These are phyloP conservation scores for Enteromius afrohamiltoni DNA, from an alignment of 2,797 vertebrate genomes.

Conservation along the genomic window DNA sequence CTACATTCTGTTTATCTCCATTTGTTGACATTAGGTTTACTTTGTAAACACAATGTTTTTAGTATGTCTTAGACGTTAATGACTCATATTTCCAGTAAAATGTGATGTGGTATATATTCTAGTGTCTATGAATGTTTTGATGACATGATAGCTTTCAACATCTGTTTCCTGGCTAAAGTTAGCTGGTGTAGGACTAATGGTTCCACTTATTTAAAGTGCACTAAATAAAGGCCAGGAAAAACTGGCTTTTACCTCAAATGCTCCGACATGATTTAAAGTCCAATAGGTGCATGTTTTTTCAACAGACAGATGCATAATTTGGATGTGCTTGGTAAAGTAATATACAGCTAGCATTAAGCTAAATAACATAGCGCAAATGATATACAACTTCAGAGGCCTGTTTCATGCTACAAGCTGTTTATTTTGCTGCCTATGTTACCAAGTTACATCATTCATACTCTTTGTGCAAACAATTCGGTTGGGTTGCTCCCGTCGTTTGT, in stretches of 20 bases:
- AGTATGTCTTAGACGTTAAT: conserved; percentile 16
- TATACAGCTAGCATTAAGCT: conserved; percentile 8
- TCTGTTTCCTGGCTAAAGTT: conserved; percentile 25
- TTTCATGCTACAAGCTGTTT: neutral
- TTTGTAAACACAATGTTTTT: conserved; percentile 25
- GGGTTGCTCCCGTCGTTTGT: neutral
- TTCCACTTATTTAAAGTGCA: conserved; percentile 31
- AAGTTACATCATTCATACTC: neutral
- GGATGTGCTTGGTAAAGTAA: neutral
- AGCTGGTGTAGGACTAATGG: conserved; percentile 7
- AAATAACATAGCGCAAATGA: conserved; percentile 1
- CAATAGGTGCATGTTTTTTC: neutral
- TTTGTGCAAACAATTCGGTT: neutral
- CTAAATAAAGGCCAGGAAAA: conserved; percentile 32
- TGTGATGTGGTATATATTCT: neutral
- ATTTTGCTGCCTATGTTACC: neutral
- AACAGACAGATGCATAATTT: neutral
- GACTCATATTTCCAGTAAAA: conserved; percentile 27
- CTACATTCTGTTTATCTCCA: conserved; percentile 29
- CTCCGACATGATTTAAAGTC: conserved; percentile 18
- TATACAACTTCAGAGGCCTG: conserved; percentile 1
- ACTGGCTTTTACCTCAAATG: conserved; percentile 15
- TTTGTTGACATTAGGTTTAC: conserved; percentile 18
- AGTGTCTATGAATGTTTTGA: conserved; percentile 1
- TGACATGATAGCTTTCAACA: conserved; percentile 27